Conservation (phyloP, 2,113 vertebrate genomes). For the Cygnus atratus region DNA sequence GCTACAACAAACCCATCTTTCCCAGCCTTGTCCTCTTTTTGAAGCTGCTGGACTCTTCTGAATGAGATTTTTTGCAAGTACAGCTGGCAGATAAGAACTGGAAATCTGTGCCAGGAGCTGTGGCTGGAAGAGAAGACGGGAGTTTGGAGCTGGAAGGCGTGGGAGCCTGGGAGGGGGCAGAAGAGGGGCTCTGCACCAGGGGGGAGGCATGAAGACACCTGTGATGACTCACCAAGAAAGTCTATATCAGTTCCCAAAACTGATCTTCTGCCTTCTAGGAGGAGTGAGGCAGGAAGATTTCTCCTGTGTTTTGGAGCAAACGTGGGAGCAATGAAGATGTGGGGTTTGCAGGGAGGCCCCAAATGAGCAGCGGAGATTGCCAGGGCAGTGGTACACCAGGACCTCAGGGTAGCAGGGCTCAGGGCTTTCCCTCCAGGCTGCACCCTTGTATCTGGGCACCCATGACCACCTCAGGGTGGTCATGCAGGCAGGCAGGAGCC, state of each 20-base stretch:
- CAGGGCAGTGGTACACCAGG: accelerated
- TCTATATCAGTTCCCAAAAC: not conserved
- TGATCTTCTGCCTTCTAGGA: not conserved
- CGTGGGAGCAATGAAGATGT: accelerated
- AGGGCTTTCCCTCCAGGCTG: not conserved
- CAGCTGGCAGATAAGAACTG: not conserved
- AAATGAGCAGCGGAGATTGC: not conserved
- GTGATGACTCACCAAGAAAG: not conserved
- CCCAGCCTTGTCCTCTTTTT: not conserved
- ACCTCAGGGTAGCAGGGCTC: not conserved
- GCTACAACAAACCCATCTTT: not conserved
- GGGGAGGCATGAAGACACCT: accelerated
- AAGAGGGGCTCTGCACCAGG: not conserved
- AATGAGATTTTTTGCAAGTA: not conserved
- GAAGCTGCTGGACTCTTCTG: not conserved
- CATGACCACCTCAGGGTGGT: not conserved
- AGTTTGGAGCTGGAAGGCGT: not conserved
- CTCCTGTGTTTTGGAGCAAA: not conserved
- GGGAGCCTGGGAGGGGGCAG: not conserved
- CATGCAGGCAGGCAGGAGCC: not conserved
- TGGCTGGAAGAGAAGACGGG: not conserved
- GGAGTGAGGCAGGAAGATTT: not conserved
- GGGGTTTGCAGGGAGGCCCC: not conserved
- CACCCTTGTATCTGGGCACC: not conserved
- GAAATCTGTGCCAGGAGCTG: not conserved